phyloP scores from a whole-genome alignment of 2,797 vertebrate species.

The Centropyge bicolor region DNA sequence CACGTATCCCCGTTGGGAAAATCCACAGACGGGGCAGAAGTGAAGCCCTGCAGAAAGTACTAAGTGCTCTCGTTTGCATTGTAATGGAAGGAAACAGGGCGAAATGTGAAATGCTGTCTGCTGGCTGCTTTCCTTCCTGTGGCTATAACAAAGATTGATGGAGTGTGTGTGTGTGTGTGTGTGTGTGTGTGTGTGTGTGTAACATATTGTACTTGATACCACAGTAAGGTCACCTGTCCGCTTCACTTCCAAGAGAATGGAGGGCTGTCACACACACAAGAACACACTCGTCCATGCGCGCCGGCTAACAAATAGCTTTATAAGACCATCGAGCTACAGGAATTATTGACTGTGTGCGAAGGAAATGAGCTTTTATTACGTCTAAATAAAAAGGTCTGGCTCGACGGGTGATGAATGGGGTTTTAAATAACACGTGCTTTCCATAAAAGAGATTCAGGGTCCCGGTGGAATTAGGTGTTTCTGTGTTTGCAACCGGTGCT shows the following conservation, averaged over 20 bases:
- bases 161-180: slow-evolving; percentile 3
- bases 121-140: slow-evolving; percentile 42
- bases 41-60: slow-evolving; percentile 37
- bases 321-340: slow-evolving; percentile 28
- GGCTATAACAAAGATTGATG: slow-evolving; percentile 67
- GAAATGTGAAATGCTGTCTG: slow-evolving; percentile 42
- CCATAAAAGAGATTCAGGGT: slow-evolving; percentile 29
- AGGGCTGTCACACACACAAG: slow-evolving; percentile 20
- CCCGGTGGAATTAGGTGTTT: slow-evolving; percentile 22
- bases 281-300: slow-evolving; percentile 5
- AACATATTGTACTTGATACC: slow-evolving; percentile 46
- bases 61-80: slow-evolving; percentile 50
- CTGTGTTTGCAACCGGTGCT: slow-evolving; percentile 5
- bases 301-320: slow-evolving; percentile 32
- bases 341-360: slow-evolving; percentile 56
- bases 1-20: slow-evolving; percentile 20
- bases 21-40: slow-evolving; percentile 39
- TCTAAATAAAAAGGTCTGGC: slow-evolving; percentile 49
- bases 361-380: slow-evolving; percentile 56
- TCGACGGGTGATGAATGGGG: slow-evolving; percentile 30
- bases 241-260: slow-evolving; percentile 43
- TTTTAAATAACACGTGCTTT: slow-evolving; percentile 35
- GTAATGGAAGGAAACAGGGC: slow-evolving; percentile 55
- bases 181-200: slow-evolving; percentile 18
- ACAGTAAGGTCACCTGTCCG: slow-evolving; percentile 70